Conservation (phyloP, 2,113 vertebrate genomes). For the Otolemur garnettii region DNA sequence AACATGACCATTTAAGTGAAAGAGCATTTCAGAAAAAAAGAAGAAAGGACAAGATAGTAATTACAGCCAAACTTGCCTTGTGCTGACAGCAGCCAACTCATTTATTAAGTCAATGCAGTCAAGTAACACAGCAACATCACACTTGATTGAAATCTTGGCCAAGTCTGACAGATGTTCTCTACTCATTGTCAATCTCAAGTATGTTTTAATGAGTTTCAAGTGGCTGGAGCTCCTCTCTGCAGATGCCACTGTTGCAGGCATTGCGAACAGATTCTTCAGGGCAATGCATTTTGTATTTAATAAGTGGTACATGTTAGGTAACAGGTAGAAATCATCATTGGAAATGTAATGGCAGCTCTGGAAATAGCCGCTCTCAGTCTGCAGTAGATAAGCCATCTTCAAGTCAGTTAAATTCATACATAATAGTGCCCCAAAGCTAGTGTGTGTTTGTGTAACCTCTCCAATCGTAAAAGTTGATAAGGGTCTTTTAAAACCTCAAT, state of each 20-base stretch:
- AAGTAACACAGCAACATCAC: slow-evolving; percentile 85
- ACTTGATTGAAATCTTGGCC: slow-evolving; percentile 90
- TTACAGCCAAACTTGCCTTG: slow-evolving; percentile 84
- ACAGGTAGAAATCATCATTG: slow-evolving; percentile 64
- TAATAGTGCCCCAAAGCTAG: slow-evolving; percentile 39
- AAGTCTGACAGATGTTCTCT: slow-evolving; percentile 90
- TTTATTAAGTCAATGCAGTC: slow-evolving; percentile 89
- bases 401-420: slow-evolving; percentile 61
- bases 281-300: slow-evolving; percentile 79
- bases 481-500: slow-evolving; percentile 50
- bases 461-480: slow-evolving; percentile 20
- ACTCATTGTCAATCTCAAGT: slow-evolving; percentile 89
- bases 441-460: neutral
- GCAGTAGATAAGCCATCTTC: slow-evolving; percentile 42
- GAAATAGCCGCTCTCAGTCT: slow-evolving; percentile 39
- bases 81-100: slow-evolving; percentile 85
- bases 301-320: slow-evolving; percentile 70
- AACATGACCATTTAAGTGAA: slow-evolving; percentile 75
- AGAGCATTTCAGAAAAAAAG: slow-evolving; percentile 74
- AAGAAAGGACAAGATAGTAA: slow-evolving; percentile 80
- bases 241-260: slow-evolving; percentile 86
- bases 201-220: slow-evolving; percentile 90
- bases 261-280: slow-evolving; percentile 78
- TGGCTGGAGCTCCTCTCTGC: slow-evolving; percentile 83
- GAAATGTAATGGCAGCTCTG: slow-evolving; percentile 23